These are phyloP conservation scores for Alaudala cheleensis DNA, from an alignment of 2,113 vertebrate genomes.

Conservation along the genomic window DNA sequence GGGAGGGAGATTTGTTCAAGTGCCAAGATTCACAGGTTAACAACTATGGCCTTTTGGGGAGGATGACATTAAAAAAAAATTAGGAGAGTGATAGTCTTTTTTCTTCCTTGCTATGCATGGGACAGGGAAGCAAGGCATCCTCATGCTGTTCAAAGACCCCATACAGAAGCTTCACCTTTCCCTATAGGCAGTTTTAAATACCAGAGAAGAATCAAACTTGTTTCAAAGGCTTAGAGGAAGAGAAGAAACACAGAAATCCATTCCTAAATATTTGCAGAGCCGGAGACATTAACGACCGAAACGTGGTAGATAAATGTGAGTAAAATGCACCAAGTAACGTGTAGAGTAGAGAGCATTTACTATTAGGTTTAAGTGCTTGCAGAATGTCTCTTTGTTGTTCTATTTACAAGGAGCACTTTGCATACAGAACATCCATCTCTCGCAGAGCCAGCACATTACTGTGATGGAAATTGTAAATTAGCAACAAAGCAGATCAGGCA, in stretches of 20 bases:
- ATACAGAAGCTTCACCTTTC: background rate
- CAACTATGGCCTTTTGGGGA: background rate
- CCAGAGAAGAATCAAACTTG: background rate
- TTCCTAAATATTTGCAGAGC: background rate
- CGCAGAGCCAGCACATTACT: background rate
- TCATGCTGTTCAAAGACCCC: background rate
- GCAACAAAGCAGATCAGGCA: background rate
- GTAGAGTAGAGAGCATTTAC: background rate
- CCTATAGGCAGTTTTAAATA: background rate
- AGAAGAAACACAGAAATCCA: background rate
- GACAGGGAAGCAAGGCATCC: background rate
- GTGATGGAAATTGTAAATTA: slow-evolving; percentile 30
- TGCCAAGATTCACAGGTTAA: background rate
- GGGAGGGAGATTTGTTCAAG: background rate
- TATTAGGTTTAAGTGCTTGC: background rate
- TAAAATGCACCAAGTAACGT: background rate
- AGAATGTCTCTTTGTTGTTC: slow-evolving; percentile 14
- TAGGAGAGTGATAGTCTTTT: background rate
- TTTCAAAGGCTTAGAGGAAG: background rate
- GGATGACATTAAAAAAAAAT: background rate
- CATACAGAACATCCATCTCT: slow-evolving; percentile 2
- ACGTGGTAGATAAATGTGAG: background rate
- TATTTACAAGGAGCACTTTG: slow-evolving; percentile 34
- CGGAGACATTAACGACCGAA: background rate
- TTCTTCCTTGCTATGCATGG: background rate